These are phyloP conservation scores for Forficula auricularia DNA, from an alignment of 1,140 invertebrate genomes.

Conservation along the genomic window DNA sequence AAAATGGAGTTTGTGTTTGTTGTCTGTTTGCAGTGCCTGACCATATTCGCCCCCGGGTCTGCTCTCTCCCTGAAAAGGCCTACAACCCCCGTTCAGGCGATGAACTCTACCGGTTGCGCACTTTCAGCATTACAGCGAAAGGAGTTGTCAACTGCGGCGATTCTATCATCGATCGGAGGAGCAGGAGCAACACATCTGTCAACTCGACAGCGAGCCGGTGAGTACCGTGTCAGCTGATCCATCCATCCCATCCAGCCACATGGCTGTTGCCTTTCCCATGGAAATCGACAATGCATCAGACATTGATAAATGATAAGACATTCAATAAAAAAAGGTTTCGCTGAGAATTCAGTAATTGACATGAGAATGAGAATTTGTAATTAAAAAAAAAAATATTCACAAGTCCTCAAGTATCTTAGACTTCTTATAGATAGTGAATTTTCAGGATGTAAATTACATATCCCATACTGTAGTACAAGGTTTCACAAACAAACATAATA, in stretches of 20 bases:
- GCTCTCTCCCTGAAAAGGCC: constrained; percentile 62
- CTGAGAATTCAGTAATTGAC: too few relatives aligned
- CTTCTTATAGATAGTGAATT: too few relatives aligned
- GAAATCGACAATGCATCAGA: too few relatives aligned
- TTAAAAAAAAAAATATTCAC: too few relatives aligned
- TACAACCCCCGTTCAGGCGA: constrained; percentile 64
- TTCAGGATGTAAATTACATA: too few relatives aligned
- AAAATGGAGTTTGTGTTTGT: constrained; percentile 5
- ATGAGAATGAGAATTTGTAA: too few relatives aligned
- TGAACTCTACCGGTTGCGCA: constrained; percentile 60
- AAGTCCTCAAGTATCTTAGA: too few relatives aligned
- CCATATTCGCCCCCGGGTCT: constrained; percentile 61
- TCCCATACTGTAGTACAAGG: too few relatives aligned
- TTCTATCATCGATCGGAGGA: constrained; percentile 63
- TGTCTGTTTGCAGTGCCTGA: constrained; percentile 45
- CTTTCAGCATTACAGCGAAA: constrained; percentile 76
- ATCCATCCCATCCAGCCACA: background rate
- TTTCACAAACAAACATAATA: too few relatives aligned
- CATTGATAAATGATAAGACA: too few relatives aligned
- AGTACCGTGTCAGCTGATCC: constrained; percentile 18
- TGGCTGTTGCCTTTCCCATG: background rate
- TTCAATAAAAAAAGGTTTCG: too few relatives aligned
- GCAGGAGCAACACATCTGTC: constrained; percentile 64
- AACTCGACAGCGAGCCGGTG: constrained; percentile 63
- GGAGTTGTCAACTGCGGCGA: constrained; percentile 79